Evolutionary conservation across 1,140 invertebrate species (phyloP), one percentile per base, ranked within the genome.

Genomic region (Carcinoscorpius rotundicauda): DNA sequence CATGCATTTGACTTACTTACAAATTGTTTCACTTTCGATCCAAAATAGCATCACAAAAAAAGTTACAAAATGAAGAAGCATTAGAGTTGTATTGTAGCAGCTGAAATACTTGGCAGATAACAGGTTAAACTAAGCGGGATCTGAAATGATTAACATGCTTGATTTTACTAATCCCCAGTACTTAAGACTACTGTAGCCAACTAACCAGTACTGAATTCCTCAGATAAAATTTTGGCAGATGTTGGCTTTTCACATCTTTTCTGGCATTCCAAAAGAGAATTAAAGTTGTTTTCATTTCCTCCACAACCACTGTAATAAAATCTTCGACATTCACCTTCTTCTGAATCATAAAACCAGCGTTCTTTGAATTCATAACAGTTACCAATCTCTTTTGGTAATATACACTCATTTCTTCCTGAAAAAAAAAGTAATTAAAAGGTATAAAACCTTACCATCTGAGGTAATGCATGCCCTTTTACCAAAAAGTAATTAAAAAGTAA

Each of bases 241-340:
- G 53, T n/a, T 55, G 53, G 53, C n/a, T n/a, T 6, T 55, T n/a
- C 53, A 55, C 53, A 55, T 6, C 53, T 6, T 55, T 6, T 8
- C 53, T 55, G 6, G 53, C 53, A 55, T 55, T 55, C 53, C 53
- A 55, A 6, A n/a, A 8, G n/a, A 55, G 53, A 55, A 82, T 80
- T 83, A 81, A 96, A 97, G 71, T 91, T 88, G 76, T 96, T 97
- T 72, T 90, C 86, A 72, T 92, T 93, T 59, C 88, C 86, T 55
- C 86, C 85, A 67, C 86, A 87, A 50, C 86, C 86, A 8, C 82
- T 81, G 71, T 86, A 88, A 0, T 76, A 76, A 70, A 89, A 84
- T n/a, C 83, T 78, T 67, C 91, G 82, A 75, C 87, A 90, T 67
- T 82, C 81, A 72, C 92, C 92, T 29, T 80, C 81, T 69, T 84